Evolutionary conservation across 2,888 invertebrate genomes (phyloP), one percentile per base, ranked within the genome.

Genomic region (Drosophila mulleri): DNA sequence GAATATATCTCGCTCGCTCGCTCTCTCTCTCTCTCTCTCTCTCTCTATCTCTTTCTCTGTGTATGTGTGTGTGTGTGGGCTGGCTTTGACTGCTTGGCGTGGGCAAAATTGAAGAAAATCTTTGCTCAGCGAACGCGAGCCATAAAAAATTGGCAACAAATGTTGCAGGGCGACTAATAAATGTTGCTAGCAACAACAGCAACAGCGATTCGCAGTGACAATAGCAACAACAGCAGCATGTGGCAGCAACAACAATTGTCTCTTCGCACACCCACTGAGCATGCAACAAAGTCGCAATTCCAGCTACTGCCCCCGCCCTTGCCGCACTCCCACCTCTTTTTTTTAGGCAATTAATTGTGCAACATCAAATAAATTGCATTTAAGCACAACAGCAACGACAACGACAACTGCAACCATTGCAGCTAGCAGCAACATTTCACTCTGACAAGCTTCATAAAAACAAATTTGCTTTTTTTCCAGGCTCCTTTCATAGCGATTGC

Each of bases 291-390:
- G 53, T 53, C 37, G 23, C 53, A 23, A 37, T 42, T 11, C 32
- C 32, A 8, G 2, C 32, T 32, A 32, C 37, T 14, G 35, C 62
- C 41, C 7, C 23, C 18, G 6, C 35, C n/a, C 2, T 20, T 9
- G 11, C 45, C 23, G 11, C 18, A 3, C 8, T 23, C 29, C 14
- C 23, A 35, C 12, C 50, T 39, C 50, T 39, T 8, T n/a, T n/a
- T 29, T 84, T 76, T 74, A 63, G 82, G 77, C 85, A 89, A 84
- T 84, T 84, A 84, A 84, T 84, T 89, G 85, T 73, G 89, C 82
- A 85, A 89, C 90, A 88, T 85, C 78, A 78, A 84, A 87, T 89
- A 84, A 84, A 89, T 84, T 84, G 88, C 84, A 89, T 75, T 86
- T 68, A 67, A 78, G 59, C 67, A 78, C 81, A 75, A 64, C 74